phyloP scores from a whole-genome alignment of 2,113 vertebrate genomes.

The Oreochromis tanganicae region DNA sequence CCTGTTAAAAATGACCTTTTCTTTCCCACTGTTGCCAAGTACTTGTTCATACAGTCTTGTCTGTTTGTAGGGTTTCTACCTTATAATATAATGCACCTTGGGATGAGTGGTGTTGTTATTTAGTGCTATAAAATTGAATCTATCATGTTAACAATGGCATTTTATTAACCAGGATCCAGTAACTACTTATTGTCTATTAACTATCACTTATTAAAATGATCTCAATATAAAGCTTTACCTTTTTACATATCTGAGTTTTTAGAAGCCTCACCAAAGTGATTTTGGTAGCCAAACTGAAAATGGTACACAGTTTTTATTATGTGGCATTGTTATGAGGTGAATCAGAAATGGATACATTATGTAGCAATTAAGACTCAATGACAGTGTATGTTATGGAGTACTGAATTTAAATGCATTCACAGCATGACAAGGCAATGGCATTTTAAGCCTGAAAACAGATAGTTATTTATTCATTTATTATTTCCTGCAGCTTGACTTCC shows the following conservation, averaged over 20 bases:
- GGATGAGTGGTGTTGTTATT: not conserved
- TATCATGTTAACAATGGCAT: not conserved
- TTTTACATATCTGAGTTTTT: not conserved
- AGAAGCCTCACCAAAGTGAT: not conserved
- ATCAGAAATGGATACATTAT: not conserved
- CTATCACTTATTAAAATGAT: not conserved
- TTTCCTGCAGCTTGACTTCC: conserved; percentile 55
- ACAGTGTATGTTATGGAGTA: not conserved
- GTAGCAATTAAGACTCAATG: not conserved
- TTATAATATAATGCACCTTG: not conserved
- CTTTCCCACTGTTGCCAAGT: not conserved
- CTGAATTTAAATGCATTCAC: not conserved
- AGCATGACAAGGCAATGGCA: not conserved
- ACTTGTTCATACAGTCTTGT: not conserved
- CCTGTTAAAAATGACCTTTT: not conserved
- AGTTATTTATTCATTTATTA: conserved; percentile 71
- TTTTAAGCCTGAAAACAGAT: conserved; percentile 31
- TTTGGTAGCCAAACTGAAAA: not conserved
- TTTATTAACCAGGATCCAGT: not conserved
- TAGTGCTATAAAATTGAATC: not conserved
- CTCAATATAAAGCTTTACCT: not conserved
- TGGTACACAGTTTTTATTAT: not conserved
- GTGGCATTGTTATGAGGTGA: not conserved
- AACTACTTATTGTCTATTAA: not conserved
- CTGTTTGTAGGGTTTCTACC: not conserved